These are phyloP conservation scores for Fratercula arctica DNA, from an alignment of 2,797 vertebrate genomes.

Conservation along the genomic window DNA sequence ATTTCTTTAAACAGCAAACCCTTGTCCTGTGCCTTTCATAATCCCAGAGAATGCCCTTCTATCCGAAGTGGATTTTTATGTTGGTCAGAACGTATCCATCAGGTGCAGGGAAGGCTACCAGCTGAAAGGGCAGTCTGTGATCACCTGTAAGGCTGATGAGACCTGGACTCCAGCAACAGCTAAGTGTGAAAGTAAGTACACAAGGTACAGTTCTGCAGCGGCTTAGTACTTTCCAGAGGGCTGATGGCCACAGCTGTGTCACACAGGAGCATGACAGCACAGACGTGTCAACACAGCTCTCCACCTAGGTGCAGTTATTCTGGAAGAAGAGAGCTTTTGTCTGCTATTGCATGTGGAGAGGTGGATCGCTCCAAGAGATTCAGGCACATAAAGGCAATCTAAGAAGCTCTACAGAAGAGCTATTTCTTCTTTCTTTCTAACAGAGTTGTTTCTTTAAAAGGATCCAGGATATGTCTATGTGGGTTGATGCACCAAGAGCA, in stretches of 20 bases:
- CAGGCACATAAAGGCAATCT: background rate
- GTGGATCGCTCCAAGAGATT: background rate
- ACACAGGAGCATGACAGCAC: background rate
- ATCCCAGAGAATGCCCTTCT: conserved; percentile 81
- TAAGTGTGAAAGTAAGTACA: conserved; percentile 91
- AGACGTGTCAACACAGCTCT: background rate
- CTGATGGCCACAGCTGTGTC: background rate
- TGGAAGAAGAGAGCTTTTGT: background rate
- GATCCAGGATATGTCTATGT: accelerated
- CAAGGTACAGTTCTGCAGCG: accelerated
- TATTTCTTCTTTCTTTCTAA: background rate
- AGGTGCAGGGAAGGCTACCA: conserved; percentile 89
- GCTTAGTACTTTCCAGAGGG: background rate
- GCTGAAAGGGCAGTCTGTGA: conserved; percentile 79
- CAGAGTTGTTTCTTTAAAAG: background rate
- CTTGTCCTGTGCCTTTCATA: conserved; percentile 87
- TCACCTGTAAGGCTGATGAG: conserved; percentile 90
- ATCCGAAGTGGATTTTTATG: conserved; percentile 83
- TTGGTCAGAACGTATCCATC: conserved; percentile 86
- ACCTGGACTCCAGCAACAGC: conserved; percentile 87
- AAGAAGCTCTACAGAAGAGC: background rate
- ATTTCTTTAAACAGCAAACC: conserved; percentile 81
- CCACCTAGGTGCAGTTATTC: background rate
- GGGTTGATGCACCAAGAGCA: background rate
- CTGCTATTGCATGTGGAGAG: background rate